Base-by-base conservation (phyloP, 1,140 invertebrate genomes). In the Drosophila quadrilineata region DNA sequence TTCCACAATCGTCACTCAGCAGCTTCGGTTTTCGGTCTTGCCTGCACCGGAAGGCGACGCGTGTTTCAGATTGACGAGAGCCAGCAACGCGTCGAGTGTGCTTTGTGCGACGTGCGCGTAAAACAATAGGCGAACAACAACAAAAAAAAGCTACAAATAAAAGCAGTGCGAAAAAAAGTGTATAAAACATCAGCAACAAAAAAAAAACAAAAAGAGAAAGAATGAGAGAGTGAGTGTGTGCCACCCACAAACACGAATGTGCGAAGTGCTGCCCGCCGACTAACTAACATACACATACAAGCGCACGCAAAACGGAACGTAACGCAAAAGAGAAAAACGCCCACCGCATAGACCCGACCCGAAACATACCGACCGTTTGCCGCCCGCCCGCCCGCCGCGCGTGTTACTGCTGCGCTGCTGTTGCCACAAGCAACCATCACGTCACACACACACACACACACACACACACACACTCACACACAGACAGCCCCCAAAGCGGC, bases 251-350 rank as follows among this genome's bases (percentile, higher is more conserved):
- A 40, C 53, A 49, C 49, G 40, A 35, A 41, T 69, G 49, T 69
- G 60, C 52, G 66, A 50, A 49, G 50, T 54, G 49, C n/a, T n/a
- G n/a, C 28, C 59, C 66, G 66, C 66, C 66, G 66, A 63, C 66
- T 41, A 63, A 67, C 31, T 49, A 28, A 45, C 9, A 40, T 31
- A 43, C 26, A 46, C 33, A 31, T 28, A 45, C 33, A 49, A 33
- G 29, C 49, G 26, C 19, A 24, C 59, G 28, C 56, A 77, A 79
- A 71, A 74, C 59, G 57, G 46, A 84, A 70, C 80, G 79, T 36
- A 75, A n/a, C n/a, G n/a, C n/a, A n/a, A n/a, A 75, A 71, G 66
- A 86, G 74, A 85, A 85, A 74, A 85, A 84, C 79, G 79, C 79
- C 79, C 79, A 85, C 79, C 79, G 79, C 71, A 71, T 48, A 58